Evolutionary conservation across 2,113 vertebrate genomes (phyloP).

Genomic region (Podiceps cristatus): DNA sequence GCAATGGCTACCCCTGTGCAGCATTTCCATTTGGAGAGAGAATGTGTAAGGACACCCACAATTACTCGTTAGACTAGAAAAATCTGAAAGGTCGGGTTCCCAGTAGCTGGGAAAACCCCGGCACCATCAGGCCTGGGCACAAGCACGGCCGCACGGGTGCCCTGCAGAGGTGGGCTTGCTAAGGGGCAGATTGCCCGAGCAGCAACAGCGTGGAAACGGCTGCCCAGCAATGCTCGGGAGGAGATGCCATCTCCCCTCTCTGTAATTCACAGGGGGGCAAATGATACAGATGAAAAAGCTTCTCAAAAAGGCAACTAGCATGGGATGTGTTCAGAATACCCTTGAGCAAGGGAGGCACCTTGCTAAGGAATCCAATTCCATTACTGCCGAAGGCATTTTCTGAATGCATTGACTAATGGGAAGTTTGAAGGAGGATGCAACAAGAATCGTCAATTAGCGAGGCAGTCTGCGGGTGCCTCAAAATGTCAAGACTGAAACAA

Average conservation of each 20-base stretch:
- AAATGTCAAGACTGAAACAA: not conserved
- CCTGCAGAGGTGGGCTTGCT: not conserved
- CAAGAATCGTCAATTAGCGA: not conserved
- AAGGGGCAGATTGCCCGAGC: not conserved
- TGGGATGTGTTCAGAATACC: not conserved
- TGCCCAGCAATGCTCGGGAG: not conserved
- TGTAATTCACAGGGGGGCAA: not conserved
- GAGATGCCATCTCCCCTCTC: not conserved
- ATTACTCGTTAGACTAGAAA: not conserved
- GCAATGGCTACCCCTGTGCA: not conserved
- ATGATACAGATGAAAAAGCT: not conserved
- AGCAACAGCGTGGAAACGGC: not conserved
- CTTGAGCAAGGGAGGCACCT: not conserved
- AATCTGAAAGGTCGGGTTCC: not conserved
- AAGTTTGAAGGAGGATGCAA: not conserved
- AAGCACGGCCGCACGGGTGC: not conserved
- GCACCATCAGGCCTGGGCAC: not conserved
- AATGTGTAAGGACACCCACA: not conserved
- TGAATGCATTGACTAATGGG: not conserved
- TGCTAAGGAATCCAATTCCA: not conserved
- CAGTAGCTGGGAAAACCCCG: not conserved
- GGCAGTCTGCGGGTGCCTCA: not conserved
- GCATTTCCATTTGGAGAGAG: not conserved
- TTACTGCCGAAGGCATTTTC: not conserved
- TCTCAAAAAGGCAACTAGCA: not conserved